Base-by-base conservation (phyloP, 2,797 vertebrate species). In the Sebastes minor region DNA sequence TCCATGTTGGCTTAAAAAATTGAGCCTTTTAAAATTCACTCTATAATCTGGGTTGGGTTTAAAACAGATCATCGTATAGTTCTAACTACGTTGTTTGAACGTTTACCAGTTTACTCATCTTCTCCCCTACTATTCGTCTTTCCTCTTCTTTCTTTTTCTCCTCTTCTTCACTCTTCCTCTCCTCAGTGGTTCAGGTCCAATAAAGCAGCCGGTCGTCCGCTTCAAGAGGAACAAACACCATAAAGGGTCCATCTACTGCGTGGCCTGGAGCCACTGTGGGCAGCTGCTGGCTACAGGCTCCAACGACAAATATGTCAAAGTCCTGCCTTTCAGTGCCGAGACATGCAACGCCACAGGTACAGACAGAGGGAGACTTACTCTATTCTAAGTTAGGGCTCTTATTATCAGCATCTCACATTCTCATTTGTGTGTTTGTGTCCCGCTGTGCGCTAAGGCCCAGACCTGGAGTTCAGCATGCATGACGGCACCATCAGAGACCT, bases 201-300 rank as follows among this genome's bases (percentile, higher is more conserved):
- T 89, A 46, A 97, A 96, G 74, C 97, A 97, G 81, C 98, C 99
- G 3, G 95, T 95, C 3, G 96, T 99, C 73, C 97, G 97, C 86
- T 99, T 99, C 92, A 98, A 99, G 87, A 97, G 98, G 87, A 99
- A 99, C 93, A 99, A 99, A 75, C 99, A 99, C 92, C 99, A 99
- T 91, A 99, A 99, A 95, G 99, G 99, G 79, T 99, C 98, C 6
- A 99, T 99, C 93, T 99, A 99, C 92, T 99, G 99, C 30, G 98
- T 98, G 88, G 98, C 98, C 59, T 99, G 99, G 99, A 99, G 98
- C 89, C 97, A 97, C 82, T 99, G 98, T 82, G 99, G 99, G 18
- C 97, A 98, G 89, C 96, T 99, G 78, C 91, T 99, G 86, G 99
- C 99, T 33, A 99, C 98, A 16, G 99, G 98, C 84, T 99, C 99